These are phyloP conservation scores for Cynodonichthys magdalenae DNA, from an alignment of 2,797 vertebrate genomes.

Conservation along the genomic window DNA sequence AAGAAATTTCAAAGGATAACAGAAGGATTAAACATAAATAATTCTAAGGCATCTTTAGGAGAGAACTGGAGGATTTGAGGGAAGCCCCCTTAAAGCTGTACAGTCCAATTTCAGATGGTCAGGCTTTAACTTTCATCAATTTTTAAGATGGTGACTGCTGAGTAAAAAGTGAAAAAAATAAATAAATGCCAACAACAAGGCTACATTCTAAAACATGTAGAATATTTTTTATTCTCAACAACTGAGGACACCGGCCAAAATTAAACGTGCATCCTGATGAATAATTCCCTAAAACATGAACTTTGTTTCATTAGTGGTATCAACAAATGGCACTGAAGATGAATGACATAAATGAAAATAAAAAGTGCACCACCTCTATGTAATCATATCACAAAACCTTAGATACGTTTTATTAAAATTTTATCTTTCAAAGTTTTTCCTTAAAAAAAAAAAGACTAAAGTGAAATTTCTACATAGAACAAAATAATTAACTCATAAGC, in stretches of 20 bases:
- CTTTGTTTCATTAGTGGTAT: no score
- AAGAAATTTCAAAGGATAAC: neutral
- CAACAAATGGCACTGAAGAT: no score
- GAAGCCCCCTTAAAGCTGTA: neutral
- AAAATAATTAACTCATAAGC: neutral
- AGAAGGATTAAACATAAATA: neutral
- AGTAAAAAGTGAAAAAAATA: neutral
- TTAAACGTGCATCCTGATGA: no score
- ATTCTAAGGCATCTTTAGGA: neutral
- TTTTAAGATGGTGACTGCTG: neutral
- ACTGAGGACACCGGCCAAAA: neutral
- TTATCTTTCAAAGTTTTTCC: no score
- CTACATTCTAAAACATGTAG: neutral
- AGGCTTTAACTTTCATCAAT: neutral
- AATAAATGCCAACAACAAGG: conserved; percentile 3
- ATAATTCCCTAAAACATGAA: no score
- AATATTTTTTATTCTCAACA: neutral
- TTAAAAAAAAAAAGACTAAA: no score
- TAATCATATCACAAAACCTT: no score
- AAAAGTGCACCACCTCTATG: no score
- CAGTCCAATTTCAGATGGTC: neutral
- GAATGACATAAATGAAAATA: no score
- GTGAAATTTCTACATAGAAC: neutral
- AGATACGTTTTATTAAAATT: no score
- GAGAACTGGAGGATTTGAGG: neutral